phyloP scores from a whole-genome alignment of 1,140 invertebrate genomes.

The Linepithema humile region DNA sequence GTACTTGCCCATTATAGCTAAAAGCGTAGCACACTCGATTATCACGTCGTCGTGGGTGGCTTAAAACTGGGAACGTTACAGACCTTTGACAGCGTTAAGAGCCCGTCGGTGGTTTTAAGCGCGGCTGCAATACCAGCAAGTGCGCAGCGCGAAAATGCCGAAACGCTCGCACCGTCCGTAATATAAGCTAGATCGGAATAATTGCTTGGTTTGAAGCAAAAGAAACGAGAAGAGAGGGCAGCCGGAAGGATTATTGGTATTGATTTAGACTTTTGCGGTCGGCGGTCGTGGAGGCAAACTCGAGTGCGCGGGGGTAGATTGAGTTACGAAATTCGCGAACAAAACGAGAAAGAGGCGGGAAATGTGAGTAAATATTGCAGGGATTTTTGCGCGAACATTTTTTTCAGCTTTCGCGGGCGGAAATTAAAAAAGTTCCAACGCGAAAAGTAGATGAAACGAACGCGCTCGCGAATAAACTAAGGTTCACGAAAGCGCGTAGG shows the following conservation, averaged over 20 bases:
- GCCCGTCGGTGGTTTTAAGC: constrained; percentile 44
- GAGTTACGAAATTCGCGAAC: constrained; percentile 48
- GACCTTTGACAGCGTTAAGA: constrained; percentile 64
- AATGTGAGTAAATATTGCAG: constrained; percentile 48
- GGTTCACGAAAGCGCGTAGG: neutral
- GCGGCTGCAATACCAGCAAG: constrained; percentile 6
- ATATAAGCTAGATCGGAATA: neutral
- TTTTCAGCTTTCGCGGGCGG: neutral
- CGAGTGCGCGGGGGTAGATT: constrained; percentile 5
- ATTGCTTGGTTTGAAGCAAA: constrained; percentile 2
- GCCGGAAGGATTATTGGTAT: constrained; percentile 42
- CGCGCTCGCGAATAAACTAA: constrained; percentile 3
- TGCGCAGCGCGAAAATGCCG: neutral
- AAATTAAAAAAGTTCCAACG: constrained; percentile 47
- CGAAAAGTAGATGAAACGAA: constrained; percentile 19
- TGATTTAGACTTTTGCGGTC: constrained; percentile 31
- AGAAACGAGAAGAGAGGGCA: neutral
- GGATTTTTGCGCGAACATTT: constrained; percentile 52
- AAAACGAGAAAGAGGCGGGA: constrained; percentile 43
- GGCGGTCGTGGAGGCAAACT: neutral
- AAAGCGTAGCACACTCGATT: constrained; percentile 84
- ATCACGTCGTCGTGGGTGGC: constrained; percentile 80
- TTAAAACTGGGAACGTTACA: constrained; percentile 78
- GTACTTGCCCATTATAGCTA: constrained; percentile 83
- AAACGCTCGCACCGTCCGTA: neutral